These are phyloP conservation scores for Perccottus glenii DNA, from an alignment of 2,113 vertebrate species.

Conservation along the genomic window DNA sequence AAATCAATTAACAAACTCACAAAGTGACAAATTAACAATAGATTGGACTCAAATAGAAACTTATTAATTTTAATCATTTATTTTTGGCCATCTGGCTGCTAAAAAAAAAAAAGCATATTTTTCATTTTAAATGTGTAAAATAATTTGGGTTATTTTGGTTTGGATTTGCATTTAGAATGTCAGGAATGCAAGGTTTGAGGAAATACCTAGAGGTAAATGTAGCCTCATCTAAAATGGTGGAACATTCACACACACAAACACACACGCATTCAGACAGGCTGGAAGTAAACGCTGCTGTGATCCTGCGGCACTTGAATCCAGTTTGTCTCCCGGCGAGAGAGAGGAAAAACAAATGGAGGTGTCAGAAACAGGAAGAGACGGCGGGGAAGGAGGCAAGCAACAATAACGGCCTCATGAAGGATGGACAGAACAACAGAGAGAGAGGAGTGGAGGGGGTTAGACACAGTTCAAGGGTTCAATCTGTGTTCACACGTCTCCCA, in stretches of 20 bases:
- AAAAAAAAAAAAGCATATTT: too few species aligned
- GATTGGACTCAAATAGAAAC: too few species aligned
- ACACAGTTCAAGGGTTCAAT: constrained; percentile 67
- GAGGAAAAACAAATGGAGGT: constrained; percentile 53
- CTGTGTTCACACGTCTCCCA: constrained; percentile 43
- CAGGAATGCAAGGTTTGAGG: too few species aligned
- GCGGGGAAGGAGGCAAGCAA: constrained; percentile 51
- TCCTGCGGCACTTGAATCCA: constrained; percentile 39
- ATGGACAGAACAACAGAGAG: constrained; percentile 40
- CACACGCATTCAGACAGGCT: background rate
- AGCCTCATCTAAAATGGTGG: too few species aligned
- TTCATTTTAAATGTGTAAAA: too few species aligned
- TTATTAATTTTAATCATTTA: too few species aligned
- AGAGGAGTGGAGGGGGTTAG: constrained; percentile 39
- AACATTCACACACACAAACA: background rate
- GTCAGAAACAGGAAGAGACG: constrained; percentile 61
- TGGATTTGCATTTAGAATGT: too few species aligned
- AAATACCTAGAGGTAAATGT: too few species aligned
- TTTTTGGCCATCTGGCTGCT: too few species aligned
- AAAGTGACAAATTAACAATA: too few species aligned
- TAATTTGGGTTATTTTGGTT: too few species aligned
- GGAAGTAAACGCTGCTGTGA: constrained; percentile 11
- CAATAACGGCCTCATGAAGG: constrained; percentile 59
- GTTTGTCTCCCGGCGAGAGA: constrained; percentile 22
- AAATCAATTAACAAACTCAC: too few species aligned